Evolutionary conservation across 2,888 invertebrate genomes (phyloP).

Genomic region (Dilophus febrilis): DNA sequence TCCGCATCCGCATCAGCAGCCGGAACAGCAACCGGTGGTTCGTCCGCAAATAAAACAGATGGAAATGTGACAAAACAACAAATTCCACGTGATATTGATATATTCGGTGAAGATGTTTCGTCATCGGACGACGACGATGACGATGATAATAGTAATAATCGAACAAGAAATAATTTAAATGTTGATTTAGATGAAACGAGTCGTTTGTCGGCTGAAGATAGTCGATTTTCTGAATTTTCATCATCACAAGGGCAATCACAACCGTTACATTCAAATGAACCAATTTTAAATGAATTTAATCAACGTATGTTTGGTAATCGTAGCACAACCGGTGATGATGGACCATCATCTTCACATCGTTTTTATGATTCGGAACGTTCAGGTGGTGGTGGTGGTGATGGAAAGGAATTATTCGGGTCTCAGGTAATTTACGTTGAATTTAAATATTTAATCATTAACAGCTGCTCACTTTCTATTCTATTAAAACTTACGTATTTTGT

Average conservation of each 20-base stretch:
- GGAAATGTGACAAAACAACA: conserved; percentile 14
- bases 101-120: conserved; percentile 85
- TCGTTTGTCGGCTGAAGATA: conserved; percentile 54
- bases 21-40: not conserved
- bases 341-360: not conserved
- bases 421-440: too few relatives aligned
- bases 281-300: conserved; percentile 23
- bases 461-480: too few relatives aligned
- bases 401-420: not conserved
- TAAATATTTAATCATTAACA: too few relatives aligned
- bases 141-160: conserved; percentile 38
- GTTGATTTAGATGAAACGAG: conserved; percentile 53
- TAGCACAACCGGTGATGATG: conserved; percentile 2
- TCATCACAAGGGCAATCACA: conserved; percentile 31
- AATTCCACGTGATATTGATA: conserved; percentile 36
- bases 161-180: conserved; percentile 46
- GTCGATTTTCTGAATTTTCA: conserved; percentile 52
- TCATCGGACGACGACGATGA: conserved; percentile 73
- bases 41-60: too few relatives aligned
- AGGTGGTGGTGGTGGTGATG: conserved; percentile 1
- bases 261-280: conserved; percentile 8
- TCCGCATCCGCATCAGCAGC: not conserved
- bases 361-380: conserved; percentile 1
- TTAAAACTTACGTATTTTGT: too few relatives aligned
- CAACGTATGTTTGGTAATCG: conserved; percentile 23